Evolutionary conservation across 1,140 invertebrate genomes (phyloP), one percentile per base, ranked within the genome.

Genomic region (Euwallacea similis): DNA sequence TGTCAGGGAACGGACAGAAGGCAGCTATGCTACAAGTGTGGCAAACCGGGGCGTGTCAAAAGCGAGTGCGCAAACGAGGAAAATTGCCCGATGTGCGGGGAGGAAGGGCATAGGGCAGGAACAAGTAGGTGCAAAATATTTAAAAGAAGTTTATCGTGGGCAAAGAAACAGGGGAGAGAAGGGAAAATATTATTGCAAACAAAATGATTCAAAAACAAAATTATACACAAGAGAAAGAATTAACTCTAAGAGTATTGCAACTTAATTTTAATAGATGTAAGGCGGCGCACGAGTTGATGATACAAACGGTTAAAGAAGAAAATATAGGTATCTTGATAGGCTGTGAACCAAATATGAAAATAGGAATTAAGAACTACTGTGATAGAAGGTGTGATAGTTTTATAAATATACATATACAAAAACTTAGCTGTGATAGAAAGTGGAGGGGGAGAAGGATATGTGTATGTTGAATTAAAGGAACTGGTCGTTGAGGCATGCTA

Each of bases 1-100:
- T 75, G 73, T 44, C 16, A 64, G n/a, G 69, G 66, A 43, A 21
- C 56, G 0, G 68, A 74, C 15, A 62, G 72, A 15, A 63, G 21
- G 7, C 15, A 55, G 9, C 9, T 42, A 0, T 74, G 74, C 63
- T 42, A 15, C 13, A 71, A 69, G 15, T 75, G 74, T 60, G 73
- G 72, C 0, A 15, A 68, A 41, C 44, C 54, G 33, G 69, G 61
- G 6, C 74, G 74, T 55, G 41, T 50, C 47, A 16, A 10, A n/a
- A 68, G 47, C 10, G 58, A 68, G 9, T 72, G 69, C 42, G 53
- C 56, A 41, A 15, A 13, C n/a, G 42, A 61, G 42, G 66, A 71
- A 66, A 8, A 42, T 3, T 71, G 61, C 3, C 7, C n/a, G 69
- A 61, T 7, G 60, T n/a, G n/a, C n/a, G n/a, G n/a, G n/a, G n/a